phyloP scores from a whole-genome alignment of 2,113 vertebrate genomes.

The Actenoides hombroni region DNA sequence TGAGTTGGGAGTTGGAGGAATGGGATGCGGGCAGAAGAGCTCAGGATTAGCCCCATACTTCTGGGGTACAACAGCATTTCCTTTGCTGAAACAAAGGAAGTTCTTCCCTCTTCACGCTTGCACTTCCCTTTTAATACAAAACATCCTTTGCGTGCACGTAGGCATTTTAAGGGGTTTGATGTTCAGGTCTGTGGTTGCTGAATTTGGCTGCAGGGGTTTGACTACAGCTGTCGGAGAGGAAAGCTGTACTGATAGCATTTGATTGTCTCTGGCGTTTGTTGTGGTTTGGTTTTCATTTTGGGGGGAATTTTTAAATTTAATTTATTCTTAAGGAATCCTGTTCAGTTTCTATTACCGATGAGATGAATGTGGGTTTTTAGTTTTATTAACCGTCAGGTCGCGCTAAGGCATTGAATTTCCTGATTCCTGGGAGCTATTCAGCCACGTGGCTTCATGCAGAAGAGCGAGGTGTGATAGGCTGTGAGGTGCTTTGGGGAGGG shows the following conservation, averaged over 20 bases:
- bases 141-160: slow-evolving; percentile 13
- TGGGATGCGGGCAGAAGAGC: neutral
- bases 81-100: slow-evolving; percentile 56
- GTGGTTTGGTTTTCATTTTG: neutral
- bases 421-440: neutral
- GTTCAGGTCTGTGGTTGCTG: neutral
- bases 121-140: slow-evolving; percentile 48
- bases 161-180: neutral
- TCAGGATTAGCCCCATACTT: neutral
- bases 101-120: slow-evolving; percentile 10
- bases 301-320: neutral
- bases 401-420: neutral
- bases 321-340: neutral
- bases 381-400: neutral
- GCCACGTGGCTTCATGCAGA: neutral
- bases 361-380: neutral
- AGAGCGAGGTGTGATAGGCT: neutral
- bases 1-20: neutral
- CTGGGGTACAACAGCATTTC: slow-evolving; percentile 39
- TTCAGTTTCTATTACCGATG: neutral
- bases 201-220: neutral
- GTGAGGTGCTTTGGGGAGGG: neutral
- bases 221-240: neutral
- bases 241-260: neutral
- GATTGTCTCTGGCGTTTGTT: neutral